Base-by-base conservation (phyloP, 2,888 invertebrate species). In the Ephialtes manifestator region DNA sequence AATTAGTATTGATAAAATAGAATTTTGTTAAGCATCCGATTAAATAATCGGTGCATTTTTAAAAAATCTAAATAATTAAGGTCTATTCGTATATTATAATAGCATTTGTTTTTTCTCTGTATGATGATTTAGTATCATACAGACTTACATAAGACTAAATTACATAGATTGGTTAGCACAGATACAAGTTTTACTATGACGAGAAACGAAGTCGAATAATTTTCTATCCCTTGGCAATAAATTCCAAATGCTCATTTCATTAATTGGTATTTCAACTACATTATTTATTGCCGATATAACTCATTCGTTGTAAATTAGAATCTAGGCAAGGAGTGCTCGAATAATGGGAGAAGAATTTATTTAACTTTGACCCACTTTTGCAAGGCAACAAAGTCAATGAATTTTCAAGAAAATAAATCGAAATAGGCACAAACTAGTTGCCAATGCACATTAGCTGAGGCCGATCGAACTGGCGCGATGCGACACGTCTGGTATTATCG, bases 401-500 rank as follows among this genome's bases (percentile, higher is more conserved):
- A 46, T 70, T 43, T 81, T 76, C 70, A 58, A 46, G 15, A 71
- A 43, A 46, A 71, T 63, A 53, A 68, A 43, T 51, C 24, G 13
- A 39, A 55, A 43, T 48, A 43, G 46, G 31, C 7, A 58, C 68
- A 24, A 35, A 13, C 35, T 28, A 55, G 24, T 24, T 20, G 63
- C 13, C 48, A 68, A 43, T 48, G 68, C 58, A 15, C 46, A 15
- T n/a, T 63, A 63, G 63, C 39, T 63, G n/a, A 35, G 35, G n/a
- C 8, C 71, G 76, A 77, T 70, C 63, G 46, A 81, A 65, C 39
- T 46, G 58, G 39, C 58, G 68, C 75, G 63, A 35, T 63, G 63
- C 63, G 24, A 60, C 20, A 53, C 71, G 31, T 46, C 15, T 63
- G 15, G 35, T 31, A 60, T 81, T 75, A 63, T 53, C 76, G 71